phyloP scores from a whole-genome alignment of 2,113 vertebrate genomes.

The Orcinus orca region DNA sequence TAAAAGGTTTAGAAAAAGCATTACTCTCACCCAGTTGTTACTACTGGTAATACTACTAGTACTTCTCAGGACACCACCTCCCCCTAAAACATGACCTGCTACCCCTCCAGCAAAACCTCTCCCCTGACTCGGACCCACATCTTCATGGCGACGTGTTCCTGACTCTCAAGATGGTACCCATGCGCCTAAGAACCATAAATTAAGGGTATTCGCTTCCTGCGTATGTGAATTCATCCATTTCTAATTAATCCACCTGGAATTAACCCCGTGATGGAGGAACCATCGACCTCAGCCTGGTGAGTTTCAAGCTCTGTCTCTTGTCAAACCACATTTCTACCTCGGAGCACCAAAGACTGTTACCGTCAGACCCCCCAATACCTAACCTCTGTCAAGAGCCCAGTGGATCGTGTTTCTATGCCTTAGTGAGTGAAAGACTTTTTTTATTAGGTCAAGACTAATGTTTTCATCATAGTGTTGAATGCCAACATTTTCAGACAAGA shows the following conservation, averaged over 20 bases:
- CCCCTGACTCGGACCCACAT: too few species aligned
- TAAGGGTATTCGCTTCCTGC: too few species aligned
- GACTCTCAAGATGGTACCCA: background rate
- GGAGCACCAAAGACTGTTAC: fast-evolving
- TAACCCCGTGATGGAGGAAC: background rate
- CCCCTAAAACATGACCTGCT: background rate
- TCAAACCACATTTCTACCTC: background rate
- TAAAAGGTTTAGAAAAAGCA: background rate
- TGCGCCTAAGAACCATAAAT: background rate
- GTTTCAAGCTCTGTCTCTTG: fast-evolving
- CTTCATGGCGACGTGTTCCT: fast-evolving
- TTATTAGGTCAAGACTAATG: background rate
- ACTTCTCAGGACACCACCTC: too few species aligned
- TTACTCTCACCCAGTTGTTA: too few species aligned
- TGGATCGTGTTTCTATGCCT: background rate
- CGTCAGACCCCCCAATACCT: background rate
- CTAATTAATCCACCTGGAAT: too few species aligned
- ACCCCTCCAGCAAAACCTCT: too few species aligned
- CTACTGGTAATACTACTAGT: fast-evolving
- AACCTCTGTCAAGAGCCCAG: fast-evolving
- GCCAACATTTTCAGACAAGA: background rate
- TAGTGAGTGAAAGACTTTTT: background rate
- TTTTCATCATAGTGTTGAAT: background rate
- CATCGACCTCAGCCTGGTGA: too few species aligned
- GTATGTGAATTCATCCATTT: background rate